phyloP scores from a whole-genome alignment of 2,888 invertebrate genomes.

The Yponomeuta sedellus region DNA sequence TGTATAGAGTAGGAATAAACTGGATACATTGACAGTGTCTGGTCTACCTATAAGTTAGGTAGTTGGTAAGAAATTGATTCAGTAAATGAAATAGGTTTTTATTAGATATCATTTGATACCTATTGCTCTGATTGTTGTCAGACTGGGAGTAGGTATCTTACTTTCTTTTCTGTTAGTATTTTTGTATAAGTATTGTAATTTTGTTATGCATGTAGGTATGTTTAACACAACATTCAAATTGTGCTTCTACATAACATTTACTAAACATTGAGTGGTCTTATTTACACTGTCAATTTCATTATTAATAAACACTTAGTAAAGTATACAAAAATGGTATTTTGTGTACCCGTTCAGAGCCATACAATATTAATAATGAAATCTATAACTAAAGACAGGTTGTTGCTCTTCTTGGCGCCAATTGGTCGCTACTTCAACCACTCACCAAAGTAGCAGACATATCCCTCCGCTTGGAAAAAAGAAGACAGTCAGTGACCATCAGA shows the following conservation, averaged over 20 bases:
- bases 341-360: background rate
- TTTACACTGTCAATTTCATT: slow-evolving; percentile 32
- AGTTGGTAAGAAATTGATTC: too few relatives aligned
- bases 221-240: slow-evolving; percentile 12
- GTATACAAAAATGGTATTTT: background rate
- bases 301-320: slow-evolving; percentile 18
- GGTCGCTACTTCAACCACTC: slow-evolving; percentile 56
- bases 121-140: too few relatives aligned
- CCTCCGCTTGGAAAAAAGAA: slow-evolving; percentile 72
- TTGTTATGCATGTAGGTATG: background rate
- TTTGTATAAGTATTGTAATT: background rate
- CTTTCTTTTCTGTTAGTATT: background rate
- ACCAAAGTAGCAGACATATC: slow-evolving; percentile 76
- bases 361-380: slow-evolving; percentile 27
- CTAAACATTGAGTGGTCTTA: slow-evolving; percentile 36
- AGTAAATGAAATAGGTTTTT: too few relatives aligned
- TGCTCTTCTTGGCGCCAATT: slow-evolving; percentile 29
- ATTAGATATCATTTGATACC: too few relatives aligned
- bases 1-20: background rate
- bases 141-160: too few relatives aligned
- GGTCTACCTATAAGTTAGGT: background rate
- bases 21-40: slow-evolving; percentile 15
- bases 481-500: slow-evolving; percentile 25
- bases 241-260: slow-evolving; percentile 19
- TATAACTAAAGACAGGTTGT: slow-evolving; percentile 18